phyloP scores from a whole-genome alignment of 2,113 vertebrate genomes.

The Tupaia chinensis region DNA sequence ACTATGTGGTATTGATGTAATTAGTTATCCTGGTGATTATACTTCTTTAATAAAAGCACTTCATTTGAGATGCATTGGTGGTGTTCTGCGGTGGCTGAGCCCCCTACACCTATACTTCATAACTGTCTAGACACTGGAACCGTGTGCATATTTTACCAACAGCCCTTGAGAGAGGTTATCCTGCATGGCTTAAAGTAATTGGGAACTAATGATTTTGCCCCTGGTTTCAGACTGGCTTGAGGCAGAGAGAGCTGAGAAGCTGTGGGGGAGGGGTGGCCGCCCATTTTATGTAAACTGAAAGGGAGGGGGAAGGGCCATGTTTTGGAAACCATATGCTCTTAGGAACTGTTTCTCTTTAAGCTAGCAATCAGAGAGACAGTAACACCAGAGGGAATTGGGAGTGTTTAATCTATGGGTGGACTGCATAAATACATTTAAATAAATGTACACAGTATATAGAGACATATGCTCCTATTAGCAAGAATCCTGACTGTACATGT shows the following conservation, averaged over 20 bases:
- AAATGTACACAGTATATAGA: slow-evolving; percentile 70
- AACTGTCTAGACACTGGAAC: slow-evolving; percentile 86
- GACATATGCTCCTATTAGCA: slow-evolving; percentile 67
- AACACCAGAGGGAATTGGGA: slow-evolving; percentile 66
- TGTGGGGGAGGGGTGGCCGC: slow-evolving; percentile 58
- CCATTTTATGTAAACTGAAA: slow-evolving; percentile 79
- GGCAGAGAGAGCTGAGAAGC: slow-evolving; percentile 74
- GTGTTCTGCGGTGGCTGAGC: slow-evolving; percentile 74
- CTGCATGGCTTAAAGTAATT: slow-evolving; percentile 86
- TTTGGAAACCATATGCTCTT: slow-evolving; percentile 79
- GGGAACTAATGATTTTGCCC: slow-evolving; percentile 88
- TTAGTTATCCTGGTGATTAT: slow-evolving; percentile 89
- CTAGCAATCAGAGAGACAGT: slow-evolving; percentile 66
- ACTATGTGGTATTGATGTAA: slow-evolving; percentile 89
- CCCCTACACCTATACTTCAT: slow-evolving; percentile 85
- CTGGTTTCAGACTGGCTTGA: slow-evolving; percentile 80
- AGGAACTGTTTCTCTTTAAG: slow-evolving; percentile 74
- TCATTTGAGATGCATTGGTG: slow-evolving; percentile 87
- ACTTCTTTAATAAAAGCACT: slow-evolving; percentile 89
- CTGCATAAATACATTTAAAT: slow-evolving; percentile 77
- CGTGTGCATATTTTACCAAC: slow-evolving; percentile 83
- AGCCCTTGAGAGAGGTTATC: slow-evolving; percentile 86
- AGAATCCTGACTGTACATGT: slow-evolving; percentile 15
- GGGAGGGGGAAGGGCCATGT: slow-evolving; percentile 55
- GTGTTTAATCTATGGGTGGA: slow-evolving; percentile 71